A percentile compares a stretch with the other conserved stretches of the same genome.
These are phyloP conservation scores for Bathynomus jamesi DNA, from an alignment of 1,140 invertebrate species.

Conservation along the genomic window DNA sequence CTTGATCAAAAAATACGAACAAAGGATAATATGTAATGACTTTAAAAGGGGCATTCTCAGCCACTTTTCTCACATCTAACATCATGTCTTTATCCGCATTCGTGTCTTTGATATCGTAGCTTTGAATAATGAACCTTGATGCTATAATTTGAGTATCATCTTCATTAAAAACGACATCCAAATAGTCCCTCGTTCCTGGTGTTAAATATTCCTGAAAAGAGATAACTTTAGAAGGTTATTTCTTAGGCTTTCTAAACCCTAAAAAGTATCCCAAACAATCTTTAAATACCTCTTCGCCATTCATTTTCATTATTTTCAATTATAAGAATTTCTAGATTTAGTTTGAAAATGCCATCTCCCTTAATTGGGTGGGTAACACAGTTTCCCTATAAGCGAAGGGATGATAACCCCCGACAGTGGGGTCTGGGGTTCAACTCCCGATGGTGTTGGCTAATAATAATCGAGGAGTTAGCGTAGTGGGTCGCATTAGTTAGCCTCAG, in stretches of 20 bases:
- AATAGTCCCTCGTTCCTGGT: not conserved
- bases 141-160: slow-evolving; percentile 5
- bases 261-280: not conserved
- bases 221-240: not conserved
- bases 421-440: too few species aligned
- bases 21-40: slow-evolving; percentile 57
- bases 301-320: not conserved
- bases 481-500: too few species aligned
- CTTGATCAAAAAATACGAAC: slow-evolving; percentile 89
- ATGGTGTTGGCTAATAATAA: too few species aligned
- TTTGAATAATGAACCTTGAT: slow-evolving; percentile 2
- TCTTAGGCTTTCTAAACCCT: not conserved
- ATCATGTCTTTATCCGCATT: not conserved
- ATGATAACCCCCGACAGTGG: too few species aligned
- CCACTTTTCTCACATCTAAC: not conserved
- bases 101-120: not conserved
- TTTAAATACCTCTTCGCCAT: not conserved
- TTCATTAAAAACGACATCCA: slow-evolving; percentile 3
- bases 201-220: not conserved
- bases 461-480: too few species aligned
- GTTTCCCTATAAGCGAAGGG: too few species aligned
- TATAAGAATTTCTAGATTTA: not conserved
- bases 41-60: not conserved
- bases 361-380: too few species aligned
- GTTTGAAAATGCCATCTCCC: not conserved